Evolutionary conservation across 1,140 invertebrate species (phyloP), one percentile per base, ranked within the genome.

Genomic region (Pseudobourletiella spinata): DNA sequence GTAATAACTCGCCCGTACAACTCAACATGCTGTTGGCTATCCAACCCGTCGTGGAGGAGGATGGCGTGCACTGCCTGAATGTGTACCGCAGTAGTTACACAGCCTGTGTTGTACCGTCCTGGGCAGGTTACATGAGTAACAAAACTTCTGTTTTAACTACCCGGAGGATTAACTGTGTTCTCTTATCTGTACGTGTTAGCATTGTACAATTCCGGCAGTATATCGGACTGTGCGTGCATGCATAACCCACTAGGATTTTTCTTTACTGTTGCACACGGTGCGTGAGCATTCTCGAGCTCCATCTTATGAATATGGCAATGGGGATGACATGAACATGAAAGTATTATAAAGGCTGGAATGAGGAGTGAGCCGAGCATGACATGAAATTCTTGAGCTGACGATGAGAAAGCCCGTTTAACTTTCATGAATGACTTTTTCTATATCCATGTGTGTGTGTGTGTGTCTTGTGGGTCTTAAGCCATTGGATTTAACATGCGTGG

Each of bases 291-390:
- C n/a, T n/a, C 32, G 8, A 11, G n/a, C 32, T 39, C 14, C 28
- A 46, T 20, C 15, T 46, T 46, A 46, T 46, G 44, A 46, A 46
- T 14, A 8, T 46, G 44, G 48, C 28, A 22, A 26, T 51, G 48
- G 28, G 18, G 16, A 26, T 29, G 58, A 60, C 58, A 60, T 52
- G 58, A 44, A 50, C 48, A 60, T 42, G 48, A 39, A 52, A 60
- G 50, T 39, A 30, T 51, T 35, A 52, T 52, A 60, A 52, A 51
- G 30, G 30, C 44, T 32, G 25, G 58, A 42, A 51, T 30, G 48
- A 30, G 48, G 8, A 46, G 57, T 48, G 44, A 59, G 42, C 43
- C 48, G 32, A 35, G 50, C 58, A 60, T 52, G 58, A 60, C 58
- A 60, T 20, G 48, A 60, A 52, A 60, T 59, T 59, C 44, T 32